A percentile compares a stretch with the other conserved stretches of the same genome.
These are phyloP conservation scores for Trissolcus japonicus DNA, from an alignment of 2,888 invertebrate genomes.

Conservation along the genomic window DNA sequence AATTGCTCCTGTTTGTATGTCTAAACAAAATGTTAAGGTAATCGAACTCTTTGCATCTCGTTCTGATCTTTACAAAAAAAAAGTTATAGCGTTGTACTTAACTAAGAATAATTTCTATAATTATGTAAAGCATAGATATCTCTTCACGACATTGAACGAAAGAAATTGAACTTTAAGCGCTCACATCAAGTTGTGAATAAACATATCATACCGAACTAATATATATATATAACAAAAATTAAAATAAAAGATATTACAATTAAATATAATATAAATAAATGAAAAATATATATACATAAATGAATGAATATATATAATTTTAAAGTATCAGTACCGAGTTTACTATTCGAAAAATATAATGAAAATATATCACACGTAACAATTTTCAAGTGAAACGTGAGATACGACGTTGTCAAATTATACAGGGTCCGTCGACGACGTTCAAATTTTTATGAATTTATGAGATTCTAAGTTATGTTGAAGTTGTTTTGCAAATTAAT, in stretches of 20 bases:
- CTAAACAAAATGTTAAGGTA: slow-evolving; percentile 37
- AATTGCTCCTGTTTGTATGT: neutral
- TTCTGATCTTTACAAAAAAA: slow-evolving; percentile 44
- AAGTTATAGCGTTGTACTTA: slow-evolving; percentile 68
- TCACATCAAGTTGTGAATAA: slow-evolving; percentile 77
- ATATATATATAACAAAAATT: slow-evolving; percentile 64
- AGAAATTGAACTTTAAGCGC: slow-evolving; percentile 71
- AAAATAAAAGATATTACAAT: slow-evolving; percentile 70
- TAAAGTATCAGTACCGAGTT: slow-evolving; percentile 52
- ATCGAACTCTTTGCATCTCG: slow-evolving; percentile 63
- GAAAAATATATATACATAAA: slow-evolving; percentile 51
- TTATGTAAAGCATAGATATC: slow-evolving; percentile 60
- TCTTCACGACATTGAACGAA: slow-evolving; percentile 64
- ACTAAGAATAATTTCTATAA: slow-evolving; percentile 62
- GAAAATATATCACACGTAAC: slow-evolving; percentile 54
- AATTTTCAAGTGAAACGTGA: slow-evolving; percentile 35
- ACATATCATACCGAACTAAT: slow-evolving; percentile 76
- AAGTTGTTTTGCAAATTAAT: slow-evolving; percentile 32
- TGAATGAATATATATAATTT: slow-evolving; percentile 60
- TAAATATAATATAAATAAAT: slow-evolving; percentile 69
- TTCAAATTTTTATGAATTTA: slow-evolving; percentile 27
- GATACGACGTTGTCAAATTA: slow-evolving; percentile 27
- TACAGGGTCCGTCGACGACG: slow-evolving; percentile 33
- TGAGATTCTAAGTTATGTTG: slow-evolving; percentile 8
- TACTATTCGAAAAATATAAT: slow-evolving; percentile 40